Evolutionary conservation across 2,888 invertebrate species (phyloP).

Genomic region (Leptinotarsa juncta): DNA sequence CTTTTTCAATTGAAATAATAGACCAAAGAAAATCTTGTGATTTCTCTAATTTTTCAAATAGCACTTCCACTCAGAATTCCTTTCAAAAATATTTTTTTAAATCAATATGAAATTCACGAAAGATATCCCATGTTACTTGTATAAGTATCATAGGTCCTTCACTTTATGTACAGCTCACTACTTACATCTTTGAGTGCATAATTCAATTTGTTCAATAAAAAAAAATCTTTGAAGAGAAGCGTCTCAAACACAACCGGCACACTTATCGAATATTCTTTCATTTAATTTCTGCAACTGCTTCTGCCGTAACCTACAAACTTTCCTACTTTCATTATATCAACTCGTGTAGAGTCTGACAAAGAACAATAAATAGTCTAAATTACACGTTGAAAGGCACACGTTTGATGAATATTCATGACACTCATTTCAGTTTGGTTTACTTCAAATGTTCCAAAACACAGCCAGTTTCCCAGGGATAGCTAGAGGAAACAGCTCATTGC

Average conservation of each 20-base stretch:
- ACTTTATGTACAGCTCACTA: too few relatives aligned
- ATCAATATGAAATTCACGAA: too few relatives aligned
- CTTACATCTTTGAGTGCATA: too few relatives aligned
- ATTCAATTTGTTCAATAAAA: too few relatives aligned
- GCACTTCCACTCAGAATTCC: too few relatives aligned
- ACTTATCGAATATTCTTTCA: not conserved
- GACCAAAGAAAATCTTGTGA: too few relatives aligned
- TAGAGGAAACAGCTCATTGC: conserved; percentile 67
- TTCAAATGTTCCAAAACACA: conserved; percentile 76
- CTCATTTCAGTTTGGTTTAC: conserved; percentile 73
- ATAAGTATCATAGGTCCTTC: too few relatives aligned
- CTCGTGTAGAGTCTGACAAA: conserved; percentile 24
- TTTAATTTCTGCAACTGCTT: not conserved
- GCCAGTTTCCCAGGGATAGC: conserved; percentile 80
- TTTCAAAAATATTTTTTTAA: too few relatives aligned
- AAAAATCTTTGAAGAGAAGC: too few relatives aligned
- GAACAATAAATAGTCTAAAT: conserved; percentile 8
- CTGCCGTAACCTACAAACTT: conserved; percentile 2
- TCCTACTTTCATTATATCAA: conserved; percentile 13
- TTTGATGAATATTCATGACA: conserved; percentile 35
- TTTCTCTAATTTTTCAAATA: too few relatives aligned
- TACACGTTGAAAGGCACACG: conserved; percentile 5
- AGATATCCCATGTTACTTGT: too few relatives aligned
- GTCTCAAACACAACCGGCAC: not conserved
- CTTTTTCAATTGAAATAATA: too few relatives aligned